These are phyloP conservation scores for Sebastes cheni DNA, from an alignment of 2,797 vertebrate genomes.

Conservation along the genomic window DNA sequence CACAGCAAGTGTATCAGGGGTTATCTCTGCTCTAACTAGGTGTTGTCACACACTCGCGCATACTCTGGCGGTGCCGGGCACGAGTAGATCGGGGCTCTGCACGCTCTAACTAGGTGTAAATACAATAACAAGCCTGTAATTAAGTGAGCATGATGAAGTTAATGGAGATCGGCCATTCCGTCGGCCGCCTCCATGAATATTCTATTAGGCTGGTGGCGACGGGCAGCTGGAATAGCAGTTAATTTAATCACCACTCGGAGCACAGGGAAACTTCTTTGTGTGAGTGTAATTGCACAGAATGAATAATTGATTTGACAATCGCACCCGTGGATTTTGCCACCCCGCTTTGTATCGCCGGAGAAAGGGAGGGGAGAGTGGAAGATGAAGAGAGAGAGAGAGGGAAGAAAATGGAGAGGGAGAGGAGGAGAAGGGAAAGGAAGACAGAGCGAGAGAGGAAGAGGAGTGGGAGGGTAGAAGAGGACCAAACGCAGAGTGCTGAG, in stretches of 20 bases:
- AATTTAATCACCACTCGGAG: constrained; percentile 99
- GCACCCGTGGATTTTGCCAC: constrained; percentile 97
- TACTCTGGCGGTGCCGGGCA: constrained; percentile 70
- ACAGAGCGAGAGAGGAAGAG: constrained; percentile 81
- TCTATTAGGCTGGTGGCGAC: constrained; percentile 99
- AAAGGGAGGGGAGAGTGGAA: constrained; percentile 52
- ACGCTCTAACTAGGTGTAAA: constrained; percentile 99
- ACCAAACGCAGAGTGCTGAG: constrained; percentile 88
- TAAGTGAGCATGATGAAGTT: constrained; percentile 99
- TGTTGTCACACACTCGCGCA: constrained; percentile 77
- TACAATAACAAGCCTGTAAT: constrained; percentile 99
- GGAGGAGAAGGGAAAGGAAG: constrained; percentile 52
- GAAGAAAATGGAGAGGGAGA: constrained; percentile 16
- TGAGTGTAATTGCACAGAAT: constrained; percentile 99
- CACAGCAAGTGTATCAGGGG: constrained; percentile 74
- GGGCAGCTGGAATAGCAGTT: constrained; percentile 99
- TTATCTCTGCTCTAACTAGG: constrained; percentile 77
- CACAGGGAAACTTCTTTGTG: constrained; percentile 99
- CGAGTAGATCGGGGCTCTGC: constrained; percentile 98
- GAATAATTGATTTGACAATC: constrained; percentile 99
- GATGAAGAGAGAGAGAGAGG: constrained; percentile 23
- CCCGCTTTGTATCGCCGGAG: constrained; percentile 93
- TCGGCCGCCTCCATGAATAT: constrained; percentile 99
- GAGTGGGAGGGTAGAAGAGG: constrained; percentile 72
- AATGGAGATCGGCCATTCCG: constrained; percentile 99